Evolutionary conservation across 2,797 vertebrate genomes (phyloP).

Genomic region (Epinephelus coioides): DNA sequence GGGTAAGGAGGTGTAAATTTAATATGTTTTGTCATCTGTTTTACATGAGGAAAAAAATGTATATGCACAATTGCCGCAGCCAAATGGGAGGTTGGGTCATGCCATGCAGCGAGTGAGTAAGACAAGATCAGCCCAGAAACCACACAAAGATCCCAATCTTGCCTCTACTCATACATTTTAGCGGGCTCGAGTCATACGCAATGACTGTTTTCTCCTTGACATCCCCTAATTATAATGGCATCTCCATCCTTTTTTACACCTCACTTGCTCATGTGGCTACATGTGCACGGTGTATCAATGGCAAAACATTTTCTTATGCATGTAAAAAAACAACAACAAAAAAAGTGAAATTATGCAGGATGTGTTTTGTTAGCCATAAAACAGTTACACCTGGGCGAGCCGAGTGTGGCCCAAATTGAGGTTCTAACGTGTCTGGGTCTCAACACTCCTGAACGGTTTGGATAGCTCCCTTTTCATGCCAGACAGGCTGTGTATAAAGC

Average conservation of each 20-base stretch:
- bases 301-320: slow-evolving; percentile 12
- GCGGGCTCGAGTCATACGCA: slow-evolving; percentile 31
- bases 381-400: slow-evolving; percentile 40
- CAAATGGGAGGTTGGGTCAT: slow-evolving; percentile 56
- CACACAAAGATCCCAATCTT: slow-evolving; percentile 68
- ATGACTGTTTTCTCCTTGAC: slow-evolving; percentile 44
- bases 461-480: slow-evolving; percentile 75
- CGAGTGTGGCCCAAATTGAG: slow-evolving; percentile 63
- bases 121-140: slow-evolving; percentile 71
- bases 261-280: slow-evolving; percentile 41
- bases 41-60: slow-evolving; percentile 56
- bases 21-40: slow-evolving; percentile 80
- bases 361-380: slow-evolving; percentile 61
- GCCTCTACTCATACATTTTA: slow-evolving; percentile 30
- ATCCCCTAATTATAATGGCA: slow-evolving; percentile 55
- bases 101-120: slow-evolving; percentile 54
- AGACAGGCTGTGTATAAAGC: slow-evolving; percentile 84
- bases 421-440: slow-evolving; percentile 72
- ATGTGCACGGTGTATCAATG: slow-evolving; percentile 14
- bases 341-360: slow-evolving; percentile 45
- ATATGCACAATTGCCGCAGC: slow-evolving; percentile 44
- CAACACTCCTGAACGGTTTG: slow-evolving; percentile 77
- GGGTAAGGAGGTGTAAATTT: slow-evolving; percentile 83
- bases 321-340: slow-evolving; percentile 8
- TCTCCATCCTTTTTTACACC: slow-evolving; percentile 59